Base-by-base conservation (phyloP, 2,113 vertebrate genomes). In the Pleuronectes platessa region DNA sequence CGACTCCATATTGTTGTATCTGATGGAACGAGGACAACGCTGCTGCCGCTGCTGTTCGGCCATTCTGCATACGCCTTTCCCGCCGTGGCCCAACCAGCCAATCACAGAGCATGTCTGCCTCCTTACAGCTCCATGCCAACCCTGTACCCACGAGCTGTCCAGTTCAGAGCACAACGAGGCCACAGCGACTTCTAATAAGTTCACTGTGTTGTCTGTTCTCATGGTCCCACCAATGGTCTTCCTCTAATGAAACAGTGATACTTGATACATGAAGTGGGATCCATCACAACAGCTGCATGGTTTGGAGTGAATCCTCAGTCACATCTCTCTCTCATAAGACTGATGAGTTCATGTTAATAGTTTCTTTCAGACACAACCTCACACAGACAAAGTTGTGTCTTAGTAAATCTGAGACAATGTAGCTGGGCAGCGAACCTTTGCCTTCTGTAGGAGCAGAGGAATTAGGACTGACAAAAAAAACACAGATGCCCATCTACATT, bases 61-160 rank as follows among this genome's bases (percentile, higher is more conserved):
- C 65, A 53, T 72, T 56, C 53, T 40, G 61, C 66, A 61, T 31
- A 23, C 37, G 5, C 21, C 24, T 13, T 63, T 64, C 68, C 71
- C 73, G 68, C 68, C 23, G 21, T 68, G 58, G 61, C 78, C 78
- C 37, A 37, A 49, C n/a, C 80, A 49, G 68, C 84, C 80, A 62
- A 71, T 90, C 78, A 83, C 84, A 72, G 67, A 81, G 88, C 86
- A 89, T 80, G 86, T 65, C 70, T 65, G 79, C 79, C 83, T 88
- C 78, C 71, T 69, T 71, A 7, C 71, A 5, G 74, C 78, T 47
- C 60, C 49, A 78, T 11, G 68, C 61, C 42, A 27, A 61, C 58
- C 8, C 54, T 1, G 56, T 61, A 35, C 71, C 35, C 53, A 76
- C 18, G 69, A 75, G 54, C n/a, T 7, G 64, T 60, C 51, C 63